Evolutionary conservation across 2,113 vertebrate species (phyloP).

Genomic region (Cygnus buccinator): DNA sequence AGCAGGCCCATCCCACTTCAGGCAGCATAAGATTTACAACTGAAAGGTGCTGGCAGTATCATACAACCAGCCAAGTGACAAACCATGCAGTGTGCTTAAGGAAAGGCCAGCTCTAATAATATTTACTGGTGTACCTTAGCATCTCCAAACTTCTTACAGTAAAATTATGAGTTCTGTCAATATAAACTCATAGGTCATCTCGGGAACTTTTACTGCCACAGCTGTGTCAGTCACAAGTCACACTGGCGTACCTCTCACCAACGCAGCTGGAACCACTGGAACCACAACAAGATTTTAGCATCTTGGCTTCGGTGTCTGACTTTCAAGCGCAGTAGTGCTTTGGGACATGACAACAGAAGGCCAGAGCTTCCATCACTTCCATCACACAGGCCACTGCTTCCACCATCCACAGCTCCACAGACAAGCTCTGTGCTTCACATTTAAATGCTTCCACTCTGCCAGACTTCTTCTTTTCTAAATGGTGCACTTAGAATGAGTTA

Average conservation of each 20-base stretch:
- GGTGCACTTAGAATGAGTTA: not conserved
- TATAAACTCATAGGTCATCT: not conserved
- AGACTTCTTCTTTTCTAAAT: not conserved
- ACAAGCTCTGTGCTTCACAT: not conserved
- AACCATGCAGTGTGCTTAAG: rapidly evolving
- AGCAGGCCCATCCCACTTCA: not conserved
- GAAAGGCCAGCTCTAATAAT: not conserved
- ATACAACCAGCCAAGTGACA: not conserved
- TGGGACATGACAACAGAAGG: rapidly evolving
- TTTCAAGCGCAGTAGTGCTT: not conserved
- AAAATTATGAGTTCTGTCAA: not conserved
- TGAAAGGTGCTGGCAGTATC: not conserved
- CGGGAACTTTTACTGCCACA: not conserved
- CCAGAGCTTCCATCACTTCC: not conserved
- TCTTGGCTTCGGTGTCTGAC: not conserved
- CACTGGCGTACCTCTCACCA: not conserved
- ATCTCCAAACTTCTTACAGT: not conserved
- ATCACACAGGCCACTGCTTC: not conserved
- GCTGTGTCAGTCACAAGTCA: not conserved
- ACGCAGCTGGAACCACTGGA: not conserved
- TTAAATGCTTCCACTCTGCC: not conserved
- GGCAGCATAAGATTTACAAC: rapidly evolving
- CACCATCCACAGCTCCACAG: not conserved
- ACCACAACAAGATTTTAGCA: not conserved
- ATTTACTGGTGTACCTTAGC: not conserved